These are phyloP conservation scores for Spilogale gracilis DNA, from an alignment of 2,113 vertebrate genomes.

Conservation along the genomic window DNA sequence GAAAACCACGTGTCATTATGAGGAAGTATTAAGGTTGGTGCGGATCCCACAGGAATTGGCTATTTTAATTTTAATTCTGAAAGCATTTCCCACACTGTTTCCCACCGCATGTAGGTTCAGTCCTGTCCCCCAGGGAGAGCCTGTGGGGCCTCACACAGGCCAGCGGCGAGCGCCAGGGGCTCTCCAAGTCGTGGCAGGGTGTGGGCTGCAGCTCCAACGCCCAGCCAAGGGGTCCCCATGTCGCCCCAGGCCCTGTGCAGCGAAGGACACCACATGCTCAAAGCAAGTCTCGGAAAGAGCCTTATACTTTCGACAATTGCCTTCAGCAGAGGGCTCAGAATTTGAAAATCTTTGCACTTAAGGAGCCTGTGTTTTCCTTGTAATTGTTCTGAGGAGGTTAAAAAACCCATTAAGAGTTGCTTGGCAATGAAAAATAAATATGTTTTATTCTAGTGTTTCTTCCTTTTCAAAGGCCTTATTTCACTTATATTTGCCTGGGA, in stretches of 20 bases:
- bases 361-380: neutral
- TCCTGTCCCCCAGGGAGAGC: neutral
- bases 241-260: fast-evolving
- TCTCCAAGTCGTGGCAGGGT: fast-evolving
- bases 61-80: no score
- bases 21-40: no score
- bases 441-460: neutral
- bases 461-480: conserved; percentile 57
- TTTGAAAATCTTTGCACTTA: neutral
- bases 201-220: fast-evolving
- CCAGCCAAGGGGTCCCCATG: neutral
- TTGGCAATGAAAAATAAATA: neutral
- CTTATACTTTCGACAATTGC: fast-evolving
- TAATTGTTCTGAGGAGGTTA: neutral
- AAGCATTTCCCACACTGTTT: neutral
- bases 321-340: neutral
- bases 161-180: fast-evolving
- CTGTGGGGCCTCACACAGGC: neutral
- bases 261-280: fast-evolving
- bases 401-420: neutral
- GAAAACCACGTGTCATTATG: neutral
- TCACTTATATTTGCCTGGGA: conserved; percentile 48
- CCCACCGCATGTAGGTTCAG: fast-evolving
- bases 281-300: no score
- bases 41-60: fast-evolving